These are phyloP conservation scores for Natator depressus DNA, from an alignment of 2,113 vertebrate species.

Conservation along the genomic window DNA sequence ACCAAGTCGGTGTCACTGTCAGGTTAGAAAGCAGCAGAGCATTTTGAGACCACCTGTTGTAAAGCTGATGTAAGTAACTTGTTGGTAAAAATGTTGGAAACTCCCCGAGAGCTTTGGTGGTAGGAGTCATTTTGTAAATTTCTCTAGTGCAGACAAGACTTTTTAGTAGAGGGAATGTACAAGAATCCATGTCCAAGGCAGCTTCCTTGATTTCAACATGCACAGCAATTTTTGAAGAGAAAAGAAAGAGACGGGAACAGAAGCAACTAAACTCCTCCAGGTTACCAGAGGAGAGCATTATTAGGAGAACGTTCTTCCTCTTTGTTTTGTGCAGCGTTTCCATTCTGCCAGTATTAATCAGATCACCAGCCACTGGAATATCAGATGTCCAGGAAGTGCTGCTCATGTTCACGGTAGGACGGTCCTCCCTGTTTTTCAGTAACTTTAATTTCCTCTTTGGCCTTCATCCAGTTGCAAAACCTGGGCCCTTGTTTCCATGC, in stretches of 20 bases:
- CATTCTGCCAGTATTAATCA: background rate
- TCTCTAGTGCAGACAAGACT: background rate
- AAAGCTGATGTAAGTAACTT: background rate
- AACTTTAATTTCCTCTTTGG: conserved; percentile 52
- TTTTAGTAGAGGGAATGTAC: background rate
- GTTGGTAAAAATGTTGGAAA: background rate
- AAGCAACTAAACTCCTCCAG: background rate
- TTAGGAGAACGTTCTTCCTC: background rate
- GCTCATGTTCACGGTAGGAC: background rate
- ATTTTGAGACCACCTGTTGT: background rate
- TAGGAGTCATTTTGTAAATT: background rate
- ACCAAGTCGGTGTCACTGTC: background rate
- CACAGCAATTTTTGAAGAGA: background rate
- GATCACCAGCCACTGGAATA: background rate
- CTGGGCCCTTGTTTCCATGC: conserved; percentile 11
- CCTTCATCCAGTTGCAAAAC: conserved; percentile 16
- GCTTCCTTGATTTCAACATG: background rate
- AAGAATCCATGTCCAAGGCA: background rate
- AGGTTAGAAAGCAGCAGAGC: background rate
- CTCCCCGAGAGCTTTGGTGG: background rate
- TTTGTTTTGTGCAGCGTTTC: background rate
- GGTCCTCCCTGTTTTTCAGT: background rate
- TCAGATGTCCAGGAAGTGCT: background rate
- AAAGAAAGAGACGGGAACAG: background rate
- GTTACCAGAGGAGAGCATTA: background rate